A percentile compares a stretch with the other conserved stretches of the same genome.
phyloP scores from a whole-genome alignment of 2,113 vertebrate genomes.

The Maccullochella peelii region DNA sequence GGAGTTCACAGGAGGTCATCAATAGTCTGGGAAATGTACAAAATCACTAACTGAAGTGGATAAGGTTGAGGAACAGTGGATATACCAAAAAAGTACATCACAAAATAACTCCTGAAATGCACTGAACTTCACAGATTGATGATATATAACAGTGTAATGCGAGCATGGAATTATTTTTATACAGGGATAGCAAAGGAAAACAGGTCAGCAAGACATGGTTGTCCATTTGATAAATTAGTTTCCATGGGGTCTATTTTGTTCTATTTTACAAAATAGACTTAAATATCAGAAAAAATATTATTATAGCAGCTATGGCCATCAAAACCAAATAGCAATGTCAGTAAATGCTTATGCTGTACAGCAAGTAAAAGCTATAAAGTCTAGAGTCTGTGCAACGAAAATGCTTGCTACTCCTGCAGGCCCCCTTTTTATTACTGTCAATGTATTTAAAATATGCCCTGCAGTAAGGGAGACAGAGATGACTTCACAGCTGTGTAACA shows the following conservation, averaged over 20 bases:
- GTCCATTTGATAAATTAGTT: slow-evolving; percentile 70
- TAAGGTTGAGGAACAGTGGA: slow-evolving; percentile 2
- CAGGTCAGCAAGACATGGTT: slow-evolving; percentile 53
- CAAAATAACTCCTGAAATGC: slow-evolving; percentile 35
- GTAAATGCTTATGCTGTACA: slow-evolving; percentile 7
- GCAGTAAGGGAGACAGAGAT: slow-evolving; percentile 30
- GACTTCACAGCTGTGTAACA: slow-evolving; percentile 59
- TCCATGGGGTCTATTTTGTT: slow-evolving; percentile 46
- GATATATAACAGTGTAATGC: slow-evolving; percentile 18
- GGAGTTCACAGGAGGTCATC: slow-evolving; percentile 41
- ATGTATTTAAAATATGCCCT: slow-evolving; percentile 55
- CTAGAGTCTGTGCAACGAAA: slow-evolving; percentile 13
- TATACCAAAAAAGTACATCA: slow-evolving; percentile 7
- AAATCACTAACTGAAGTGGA: slow-evolving; percentile 30
- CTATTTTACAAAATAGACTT: slow-evolving; percentile 34
- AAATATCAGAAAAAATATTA: slow-evolving; percentile 38
- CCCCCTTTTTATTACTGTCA: slow-evolving; percentile 42
- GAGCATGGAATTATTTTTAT: slow-evolving; percentile 51
- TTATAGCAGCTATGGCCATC: not conserved
- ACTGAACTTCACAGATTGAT: slow-evolving; percentile 28
- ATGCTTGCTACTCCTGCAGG: slow-evolving; percentile 25
- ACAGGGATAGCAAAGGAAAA: slow-evolving; percentile 45
- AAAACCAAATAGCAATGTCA: slow-evolving; percentile 9
- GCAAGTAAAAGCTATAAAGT: slow-evolving; percentile 26
- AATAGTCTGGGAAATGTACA: slow-evolving; percentile 37